Base-by-base conservation (phyloP, 2,113 vertebrate genomes). In the Oreochromis niloticus region DNA sequence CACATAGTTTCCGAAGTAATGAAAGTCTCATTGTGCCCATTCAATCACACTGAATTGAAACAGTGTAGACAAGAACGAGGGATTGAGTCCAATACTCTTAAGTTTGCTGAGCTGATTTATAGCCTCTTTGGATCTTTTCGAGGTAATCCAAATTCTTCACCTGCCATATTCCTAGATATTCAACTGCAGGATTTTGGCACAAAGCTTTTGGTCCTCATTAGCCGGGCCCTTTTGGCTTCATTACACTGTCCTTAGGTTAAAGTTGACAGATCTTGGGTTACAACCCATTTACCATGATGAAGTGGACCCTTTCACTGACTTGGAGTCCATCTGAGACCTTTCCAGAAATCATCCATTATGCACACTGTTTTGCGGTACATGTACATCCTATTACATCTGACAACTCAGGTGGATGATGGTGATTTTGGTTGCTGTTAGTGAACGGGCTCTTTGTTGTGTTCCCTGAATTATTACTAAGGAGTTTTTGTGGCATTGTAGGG, bases 131-230 rank as follows among this genome's bases (percentile, higher is more conserved):
- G 83, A 91, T 81, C 81, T 63, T 59, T 82, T 50, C 52, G 61
- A 86, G 43, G 39, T 81, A 66, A 82, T 85, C 75, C 7, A 8
- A 41, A 46, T 79, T 66, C 54, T 59, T 54, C 50, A 84, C 83
- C 85, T 87, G 89, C 85, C 87, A 85, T 83, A 46, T 27, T 85
- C 83, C 16, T 63, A 43, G 39, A 85, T 63, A 87, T 87, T 87
- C 8, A 56, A 52, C 79, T 17, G 6, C 11, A 6, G 43, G 54
- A 46, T 66, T 84, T 87, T 14, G 3, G 13, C 61, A 85, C 81
- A 13, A 50, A 81, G 87, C 83, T 14, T 78, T 82, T 19, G 43
- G 43, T 86, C 82, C 75, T 87, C 81, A 82, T 82, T 87, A 81
- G n/a, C 30, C 1, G 16, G 34, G 9, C 19, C 36, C 4, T 52